phyloP scores from a whole-genome alignment of 2,888 invertebrate genomes.

The Cantharis rustica region DNA sequence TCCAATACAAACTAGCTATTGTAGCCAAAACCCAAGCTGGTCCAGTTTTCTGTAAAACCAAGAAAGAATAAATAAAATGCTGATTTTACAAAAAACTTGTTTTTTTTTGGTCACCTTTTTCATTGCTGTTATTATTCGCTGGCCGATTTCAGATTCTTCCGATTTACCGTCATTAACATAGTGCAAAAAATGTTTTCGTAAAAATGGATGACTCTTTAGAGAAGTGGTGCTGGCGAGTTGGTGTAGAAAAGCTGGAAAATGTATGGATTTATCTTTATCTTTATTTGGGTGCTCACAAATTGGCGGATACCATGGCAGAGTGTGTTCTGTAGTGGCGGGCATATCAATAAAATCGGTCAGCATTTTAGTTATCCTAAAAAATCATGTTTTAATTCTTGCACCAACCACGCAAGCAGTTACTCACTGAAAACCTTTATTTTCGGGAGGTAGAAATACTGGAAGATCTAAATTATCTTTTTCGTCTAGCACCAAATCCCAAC shows the following conservation, averaged over 20 bases:
- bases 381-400: background rate
- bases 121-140: slow-evolving; percentile 73
- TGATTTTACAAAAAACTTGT: background rate
- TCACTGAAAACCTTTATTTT: slow-evolving; percentile 79
- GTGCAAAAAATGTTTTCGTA: slow-evolving; percentile 48
- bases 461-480: slow-evolving; percentile 62
- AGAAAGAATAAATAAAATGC: background rate
- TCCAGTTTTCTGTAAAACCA: slow-evolving; percentile 66
- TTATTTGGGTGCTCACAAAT: slow-evolving; percentile 60
- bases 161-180: slow-evolving; percentile 52
- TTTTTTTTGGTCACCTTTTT: slow-evolving; percentile 66
- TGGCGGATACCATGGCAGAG: slow-evolving; percentile 80
- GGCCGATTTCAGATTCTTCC: slow-evolving; percentile 76
- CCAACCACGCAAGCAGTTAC: slow-evolving; percentile 37
- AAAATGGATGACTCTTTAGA: slow-evolving; percentile 43
- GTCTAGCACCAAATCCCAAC: slow-evolving; percentile 53
- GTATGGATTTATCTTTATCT: slow-evolving; percentile 36
- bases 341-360: slow-evolving; percentile 69
- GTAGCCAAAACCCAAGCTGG: slow-evolving; percentile 76
- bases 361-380: slow-evolving; percentile 57
- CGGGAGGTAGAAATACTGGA: slow-evolving; percentile 73
- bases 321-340: slow-evolving; percentile 64
- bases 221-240: slow-evolving; percentile 39
- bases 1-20: slow-evolving; percentile 78
- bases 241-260: slow-evolving; percentile 50